Percentiles rank a stretch among this genome's conserved stretches.
These are phyloP conservation scores for Agonopterix subpropinquella DNA, from an alignment of 2,888 invertebrate genomes.

Conservation along the genomic window DNA sequence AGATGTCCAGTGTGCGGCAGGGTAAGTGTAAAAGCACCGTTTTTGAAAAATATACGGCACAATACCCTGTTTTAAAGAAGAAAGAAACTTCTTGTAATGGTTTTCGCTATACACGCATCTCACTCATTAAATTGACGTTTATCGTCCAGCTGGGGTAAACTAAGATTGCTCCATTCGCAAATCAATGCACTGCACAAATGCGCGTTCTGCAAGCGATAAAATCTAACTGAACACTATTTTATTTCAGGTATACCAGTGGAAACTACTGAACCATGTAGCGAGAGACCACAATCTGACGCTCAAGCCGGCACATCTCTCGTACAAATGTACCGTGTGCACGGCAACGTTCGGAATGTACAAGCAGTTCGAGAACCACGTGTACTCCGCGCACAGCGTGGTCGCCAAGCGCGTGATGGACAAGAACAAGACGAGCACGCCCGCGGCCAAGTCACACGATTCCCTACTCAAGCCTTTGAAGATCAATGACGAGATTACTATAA, in stretches of 20 bases:
- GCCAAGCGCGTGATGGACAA: slow-evolving; percentile 80
- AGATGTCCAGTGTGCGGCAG: slow-evolving; percentile 96
- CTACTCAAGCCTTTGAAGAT: slow-evolving; percentile 87
- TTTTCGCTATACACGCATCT: too few species aligned
- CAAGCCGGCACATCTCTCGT: slow-evolving; percentile 94
- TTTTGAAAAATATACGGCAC: too few species aligned
- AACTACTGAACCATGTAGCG: slow-evolving; percentile 92
- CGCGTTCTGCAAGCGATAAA: too few species aligned
- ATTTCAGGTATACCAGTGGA: slow-evolving; percentile 93
- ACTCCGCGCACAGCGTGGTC: slow-evolving; percentile 93
- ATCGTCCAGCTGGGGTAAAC: too few species aligned
- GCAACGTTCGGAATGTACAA: slow-evolving; percentile 97
- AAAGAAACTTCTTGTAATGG: too few species aligned
- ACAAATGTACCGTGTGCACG: slow-evolving; percentile 96
- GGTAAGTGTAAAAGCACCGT: slow-evolving; percentile 55
- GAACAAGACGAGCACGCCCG: slow-evolving; percentile 37
- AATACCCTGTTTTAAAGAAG: too few species aligned
- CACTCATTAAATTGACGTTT: too few species aligned
- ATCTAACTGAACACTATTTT: not conserved
- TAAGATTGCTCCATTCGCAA: too few species aligned
- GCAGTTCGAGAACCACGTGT: slow-evolving; percentile 95
- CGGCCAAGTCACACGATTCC: slow-evolving; percentile 30
- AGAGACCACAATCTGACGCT: slow-evolving; percentile 93
- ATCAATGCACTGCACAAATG: too few species aligned
- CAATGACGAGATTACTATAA: slow-evolving; percentile 92